Evolutionary conservation across 2,888 invertebrate species (phyloP), one percentile per base, ranked within the genome.

Genomic region (Beris morrisii): DNA sequence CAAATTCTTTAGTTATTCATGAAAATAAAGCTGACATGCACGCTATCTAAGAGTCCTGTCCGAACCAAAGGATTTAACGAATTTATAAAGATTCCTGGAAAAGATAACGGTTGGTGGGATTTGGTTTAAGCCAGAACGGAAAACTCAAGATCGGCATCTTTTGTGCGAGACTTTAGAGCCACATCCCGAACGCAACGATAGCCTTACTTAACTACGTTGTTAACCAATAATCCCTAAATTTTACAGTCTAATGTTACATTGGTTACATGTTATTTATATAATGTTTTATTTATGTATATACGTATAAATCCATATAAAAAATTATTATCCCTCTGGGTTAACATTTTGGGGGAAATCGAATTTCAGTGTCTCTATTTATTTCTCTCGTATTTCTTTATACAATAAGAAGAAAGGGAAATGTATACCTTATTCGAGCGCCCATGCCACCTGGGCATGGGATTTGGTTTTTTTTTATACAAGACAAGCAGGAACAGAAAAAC

Each of bases 261-360:
- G 28, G 15, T 52, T 15, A 52, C 7, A 22, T 52, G 6, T 52
- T 1, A 52, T 52, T 22, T 61, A 50, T 45, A 48, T 56, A 38
- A 15, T 52, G 44, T 28, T 22, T 58, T 13, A 53, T 54, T 44
- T 48, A 64, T 56, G 12, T 65, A 31, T 56, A 50, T 65, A 67
- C 64, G 66, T 70, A 69, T 70, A 70, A 70, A 70, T 70, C 58
- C 70, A 70, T 70, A 70, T 70, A 70, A 70, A 70, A 61, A 69
- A 70, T 70, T 70, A 70, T 70, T 70, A 70, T 70, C 68, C 70
- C 70, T 68, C 50, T 54, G 67, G 69, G 68, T 68, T 68, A 70
- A 70, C 69, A 67, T 66, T 69, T 64, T 65, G 38, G 38, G 22
- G 38, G 38, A 38, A 38, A 38, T 38, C 38, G 38, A 38, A 38